These are phyloP conservation scores for Coelinius sp. DNA, from an alignment of 2,888 invertebrate species.

Conservation along the genomic window DNA sequence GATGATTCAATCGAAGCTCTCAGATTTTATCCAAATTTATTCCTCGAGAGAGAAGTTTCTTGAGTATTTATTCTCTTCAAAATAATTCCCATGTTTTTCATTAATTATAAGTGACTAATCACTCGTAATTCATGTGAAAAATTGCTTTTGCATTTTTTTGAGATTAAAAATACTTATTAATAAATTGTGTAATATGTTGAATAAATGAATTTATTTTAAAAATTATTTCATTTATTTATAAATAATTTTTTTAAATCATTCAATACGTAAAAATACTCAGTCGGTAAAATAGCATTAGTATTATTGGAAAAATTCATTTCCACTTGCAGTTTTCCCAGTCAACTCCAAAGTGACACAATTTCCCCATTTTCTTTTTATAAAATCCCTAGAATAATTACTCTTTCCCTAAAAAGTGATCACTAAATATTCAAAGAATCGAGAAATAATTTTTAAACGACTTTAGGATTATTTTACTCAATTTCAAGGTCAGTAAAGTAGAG, in stretches of 20 bases:
- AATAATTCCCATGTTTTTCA: slow-evolving; percentile 4
- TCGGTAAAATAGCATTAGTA: background rate
- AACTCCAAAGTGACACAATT: background rate
- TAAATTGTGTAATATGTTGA: background rate
- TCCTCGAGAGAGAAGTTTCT: slow-evolving; percentile 72
- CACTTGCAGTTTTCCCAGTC: background rate
- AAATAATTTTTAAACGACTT: background rate
- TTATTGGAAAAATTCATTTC: background rate
- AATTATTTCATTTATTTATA: background rate
- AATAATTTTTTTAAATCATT: background rate
- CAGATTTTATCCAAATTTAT: slow-evolving; percentile 92
- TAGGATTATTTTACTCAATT: background rate
- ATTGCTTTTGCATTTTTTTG: background rate
- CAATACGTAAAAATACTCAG: background rate
- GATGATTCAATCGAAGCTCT: slow-evolving; percentile 97
- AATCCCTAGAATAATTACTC: no score
- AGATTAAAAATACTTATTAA: background rate
- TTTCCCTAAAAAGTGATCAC: background rate
- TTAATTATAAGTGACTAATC: background rate
- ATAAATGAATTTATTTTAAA: slow-evolving; percentile 9
- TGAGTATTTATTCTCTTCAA: background rate
- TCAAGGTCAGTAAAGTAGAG: slow-evolving; percentile 12
- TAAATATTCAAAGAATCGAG: background rate
- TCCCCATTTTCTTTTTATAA: background rate
- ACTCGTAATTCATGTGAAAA: background rate